Evolutionary conservation across 2,888 invertebrate species (phyloP), one percentile per base, ranked within the genome.

Genomic region (Cynaeus angustus): DNA sequence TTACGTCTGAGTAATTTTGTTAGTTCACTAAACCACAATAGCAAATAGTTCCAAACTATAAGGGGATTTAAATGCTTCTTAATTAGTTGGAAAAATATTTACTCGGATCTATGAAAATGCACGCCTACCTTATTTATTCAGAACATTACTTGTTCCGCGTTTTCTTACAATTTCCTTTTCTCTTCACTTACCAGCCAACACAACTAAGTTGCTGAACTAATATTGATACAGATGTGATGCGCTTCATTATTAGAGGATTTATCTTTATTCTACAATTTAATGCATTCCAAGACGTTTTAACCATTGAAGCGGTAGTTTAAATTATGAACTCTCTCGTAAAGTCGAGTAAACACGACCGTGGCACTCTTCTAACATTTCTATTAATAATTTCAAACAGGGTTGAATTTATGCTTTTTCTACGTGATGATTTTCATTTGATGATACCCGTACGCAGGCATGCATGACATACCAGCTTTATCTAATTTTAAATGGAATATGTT

Each of bases 161-260:
- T 41, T 56, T 56, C 55, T 38, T 41, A 56, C 41, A 56, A 26
- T 56, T 56, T 41, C 56, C 26, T 56, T n/a, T 56, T 56, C 56
- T 41, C 56, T 56, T 56, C 41, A 21, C 53, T 52, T 55, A 55
- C 53, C 30, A 66, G 41, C 64, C 59, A 53, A 66, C 50, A 59
- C 52, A 43, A 68, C 43, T 71, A 72, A 74, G 72, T 69, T 72
- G 67, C 71, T 71, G 72, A 73, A 68, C 72, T 71, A 73, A 74
- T 72, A 74, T 71, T 72, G 69, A 72, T 69, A 66, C 58, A 69
- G 65, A 69, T 62, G 56, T 16, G 38, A 56, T 56, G 66, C 37
- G 55, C 65, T 70, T 50, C 71, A 52, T 58, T 53, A 59, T 59
- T 52, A 56, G 41, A 41, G 12, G 9, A 4, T 55, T 53, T 38